A percentile compares a stretch with the other conserved stretches of the same genome.
These are phyloP conservation scores for Siphlonurus alternatus DNA, from an alignment of 2,888 invertebrate species.

Conservation along the genomic window DNA sequence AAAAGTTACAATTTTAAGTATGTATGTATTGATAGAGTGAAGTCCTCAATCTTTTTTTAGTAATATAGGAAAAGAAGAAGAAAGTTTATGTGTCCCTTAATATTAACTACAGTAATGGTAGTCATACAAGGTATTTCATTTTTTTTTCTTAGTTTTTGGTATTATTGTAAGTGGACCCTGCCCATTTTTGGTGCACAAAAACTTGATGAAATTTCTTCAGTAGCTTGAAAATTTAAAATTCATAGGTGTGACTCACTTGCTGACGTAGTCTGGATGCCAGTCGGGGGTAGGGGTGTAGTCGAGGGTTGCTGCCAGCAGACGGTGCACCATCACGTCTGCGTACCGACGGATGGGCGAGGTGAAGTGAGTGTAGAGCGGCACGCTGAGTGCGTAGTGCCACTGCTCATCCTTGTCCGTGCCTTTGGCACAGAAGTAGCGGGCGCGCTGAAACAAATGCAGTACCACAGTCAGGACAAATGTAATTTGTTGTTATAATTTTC, in stretches of 20 bases:
- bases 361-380: slow-evolving; percentile 88
- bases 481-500: too few relatives aligned
- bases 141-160: too few relatives aligned
- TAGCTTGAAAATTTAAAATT: neutral
- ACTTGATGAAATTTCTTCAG: neutral
- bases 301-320: slow-evolving; percentile 46
- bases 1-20: too few relatives aligned
- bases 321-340: slow-evolving; percentile 83
- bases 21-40: too few relatives aligned
- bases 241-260: slow-evolving; percentile 15
- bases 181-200: neutral
- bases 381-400: slow-evolving; percentile 77
- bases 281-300: slow-evolving; percentile 35
- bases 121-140: too few relatives aligned
- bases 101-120: too few relatives aligned
- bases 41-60: too few relatives aligned
- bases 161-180: too few relatives aligned
- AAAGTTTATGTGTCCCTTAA: too few relatives aligned
- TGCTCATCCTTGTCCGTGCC: slow-evolving; percentile 26
- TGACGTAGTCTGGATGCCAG: slow-evolving; percentile 36
- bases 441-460: slow-evolving; percentile 26
- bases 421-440: slow-evolving; percentile 25
- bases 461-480: too few relatives aligned
- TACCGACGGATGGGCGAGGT: slow-evolving; percentile 85
- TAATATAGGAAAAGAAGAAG: too few relatives aligned